phyloP scores from a whole-genome alignment of 2,888 invertebrate genomes.

The Osedax frankpressi region DNA sequence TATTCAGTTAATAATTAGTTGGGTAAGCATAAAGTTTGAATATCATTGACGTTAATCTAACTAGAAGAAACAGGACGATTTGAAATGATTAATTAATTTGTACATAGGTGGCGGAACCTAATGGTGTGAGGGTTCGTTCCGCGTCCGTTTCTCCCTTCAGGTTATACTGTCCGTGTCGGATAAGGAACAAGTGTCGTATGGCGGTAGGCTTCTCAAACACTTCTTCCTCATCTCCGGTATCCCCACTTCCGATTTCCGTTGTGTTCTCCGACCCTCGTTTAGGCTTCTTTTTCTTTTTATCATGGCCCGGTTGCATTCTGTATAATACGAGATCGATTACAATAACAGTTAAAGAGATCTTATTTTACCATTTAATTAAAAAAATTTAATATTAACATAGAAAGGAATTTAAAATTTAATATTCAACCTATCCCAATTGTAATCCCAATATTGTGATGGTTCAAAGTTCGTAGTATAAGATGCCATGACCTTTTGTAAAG shows the following conservation, averaged over 20 bases:
- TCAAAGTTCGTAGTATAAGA: constrained; percentile 37
- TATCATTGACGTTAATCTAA: too few species aligned
- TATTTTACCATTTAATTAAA: too few species aligned
- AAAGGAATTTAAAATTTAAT: not conserved
- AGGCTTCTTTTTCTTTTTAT: not conserved
- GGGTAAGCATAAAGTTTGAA: too few species aligned
- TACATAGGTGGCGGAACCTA: constrained; percentile 55
- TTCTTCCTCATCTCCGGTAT: constrained; percentile 20
- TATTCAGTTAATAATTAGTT: too few species aligned
- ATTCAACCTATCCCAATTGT: constrained; percentile 74
- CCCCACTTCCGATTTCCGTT: not conserved
- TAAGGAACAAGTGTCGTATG: constrained; percentile 26
- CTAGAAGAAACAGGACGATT: too few species aligned
- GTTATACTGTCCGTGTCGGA: constrained; percentile 83
- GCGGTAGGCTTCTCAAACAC: constrained; percentile 23
- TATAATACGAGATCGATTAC: too few species aligned
- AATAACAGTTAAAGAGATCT: too few species aligned
- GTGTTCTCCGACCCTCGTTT: not conserved
- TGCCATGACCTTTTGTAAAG: constrained; percentile 28
- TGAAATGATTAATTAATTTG: too few species aligned
- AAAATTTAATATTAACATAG: not conserved
- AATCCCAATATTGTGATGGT: constrained; percentile 65
- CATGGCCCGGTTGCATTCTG: not conserved
- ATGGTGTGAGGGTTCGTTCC: constrained; percentile 63
- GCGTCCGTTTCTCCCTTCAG: constrained; percentile 59